These are phyloP conservation scores for Atractosteus spatula DNA, from an alignment of 2,113 vertebrate species.

Conservation along the genomic window DNA sequence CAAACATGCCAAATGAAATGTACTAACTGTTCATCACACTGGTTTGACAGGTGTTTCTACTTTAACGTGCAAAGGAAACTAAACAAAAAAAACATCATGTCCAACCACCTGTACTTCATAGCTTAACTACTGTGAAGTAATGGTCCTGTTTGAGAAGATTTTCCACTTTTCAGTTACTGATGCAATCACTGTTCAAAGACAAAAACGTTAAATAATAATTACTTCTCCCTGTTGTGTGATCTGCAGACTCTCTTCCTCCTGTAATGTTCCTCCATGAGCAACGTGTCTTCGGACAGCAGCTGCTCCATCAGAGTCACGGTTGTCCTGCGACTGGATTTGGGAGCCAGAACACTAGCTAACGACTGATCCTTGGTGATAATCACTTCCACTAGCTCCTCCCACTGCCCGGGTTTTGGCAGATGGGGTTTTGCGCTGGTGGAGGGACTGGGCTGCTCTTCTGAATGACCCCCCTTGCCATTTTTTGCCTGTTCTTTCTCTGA, in stretches of 20 bases:
- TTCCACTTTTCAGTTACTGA: too few relatives aligned
- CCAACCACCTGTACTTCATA: too few relatives aligned
- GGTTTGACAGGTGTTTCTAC: too few relatives aligned
- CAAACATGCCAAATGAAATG: too few relatives aligned
- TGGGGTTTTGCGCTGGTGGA: slow-evolving; percentile 27
- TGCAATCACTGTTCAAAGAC: too few relatives aligned
- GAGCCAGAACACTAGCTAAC: slow-evolving; percentile 68
- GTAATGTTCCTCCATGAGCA: slow-evolving; percentile 70
- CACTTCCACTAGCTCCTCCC: slow-evolving; percentile 72
- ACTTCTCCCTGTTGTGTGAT: slow-evolving; percentile 44
- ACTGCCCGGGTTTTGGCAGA: slow-evolving; percentile 17
- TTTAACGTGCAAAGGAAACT: too few relatives aligned
- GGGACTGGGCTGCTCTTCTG: slow-evolving; percentile 36
- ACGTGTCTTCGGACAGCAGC: slow-evolving; percentile 76
- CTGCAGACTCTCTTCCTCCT: slow-evolving; percentile 54
- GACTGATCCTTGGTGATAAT: slow-evolving; percentile 74
- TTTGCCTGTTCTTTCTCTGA: slow-evolving; percentile 21
- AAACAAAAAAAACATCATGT: too few relatives aligned
- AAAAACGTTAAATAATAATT: background rate
- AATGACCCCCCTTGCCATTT: slow-evolving; percentile 17
- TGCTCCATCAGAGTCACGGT: slow-evolving; percentile 84
- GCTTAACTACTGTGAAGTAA: too few relatives aligned
- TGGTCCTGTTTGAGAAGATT: too few relatives aligned
- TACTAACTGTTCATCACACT: too few relatives aligned
- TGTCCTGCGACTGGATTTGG: slow-evolving; percentile 71